Conservation (phyloP, 2,888 invertebrate genomes). For the Loripinus fragilis region DNA sequence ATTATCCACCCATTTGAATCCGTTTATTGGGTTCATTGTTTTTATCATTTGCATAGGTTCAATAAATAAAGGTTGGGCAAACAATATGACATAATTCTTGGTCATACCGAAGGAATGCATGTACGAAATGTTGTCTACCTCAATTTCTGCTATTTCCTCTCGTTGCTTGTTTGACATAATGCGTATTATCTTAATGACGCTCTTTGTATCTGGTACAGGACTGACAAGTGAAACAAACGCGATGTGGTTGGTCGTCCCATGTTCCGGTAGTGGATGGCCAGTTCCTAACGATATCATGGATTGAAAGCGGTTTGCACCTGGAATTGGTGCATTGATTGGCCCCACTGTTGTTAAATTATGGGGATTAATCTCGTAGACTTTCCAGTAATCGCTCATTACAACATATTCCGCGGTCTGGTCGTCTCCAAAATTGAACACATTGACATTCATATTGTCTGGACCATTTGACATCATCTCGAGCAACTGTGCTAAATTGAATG, state of each 20-base stretch:
- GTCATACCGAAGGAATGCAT: conserved; percentile 79
- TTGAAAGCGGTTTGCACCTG: conserved; percentile 15
- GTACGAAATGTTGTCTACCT: conserved; percentile 71
- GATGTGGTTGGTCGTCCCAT: conserved; percentile 64
- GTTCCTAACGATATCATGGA: conserved; percentile 70
- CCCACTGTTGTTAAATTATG: conserved; percentile 25
- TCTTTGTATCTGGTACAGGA: conserved; percentile 59
- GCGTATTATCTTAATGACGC: no score
- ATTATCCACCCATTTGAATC: conserved; percentile 70
- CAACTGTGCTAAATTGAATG: conserved; percentile 41
- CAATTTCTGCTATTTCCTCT: conserved; percentile 70
- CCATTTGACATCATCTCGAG: conserved; percentile 51
- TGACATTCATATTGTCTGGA: conserved; percentile 68
- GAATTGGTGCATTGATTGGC: conserved; percentile 33
- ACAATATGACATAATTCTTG: no score
- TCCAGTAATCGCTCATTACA: conserved; percentile 69
- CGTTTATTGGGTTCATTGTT: conserved; percentile 64
- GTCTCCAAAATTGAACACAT: conserved; percentile 53
- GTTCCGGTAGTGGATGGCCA: conserved; percentile 77
- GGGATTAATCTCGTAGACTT: conserved; percentile 57
- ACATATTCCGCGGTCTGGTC: conserved; percentile 29
- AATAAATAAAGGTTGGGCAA: conserved; percentile 73
- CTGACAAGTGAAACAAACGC: conserved; percentile 69
- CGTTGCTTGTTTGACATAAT: conserved; percentile 64
- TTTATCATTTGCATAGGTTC: conserved; percentile 65